Evolutionary conservation across 1,140 invertebrate genomes (phyloP).

Genomic region (Philopotamus ludificatus): DNA sequence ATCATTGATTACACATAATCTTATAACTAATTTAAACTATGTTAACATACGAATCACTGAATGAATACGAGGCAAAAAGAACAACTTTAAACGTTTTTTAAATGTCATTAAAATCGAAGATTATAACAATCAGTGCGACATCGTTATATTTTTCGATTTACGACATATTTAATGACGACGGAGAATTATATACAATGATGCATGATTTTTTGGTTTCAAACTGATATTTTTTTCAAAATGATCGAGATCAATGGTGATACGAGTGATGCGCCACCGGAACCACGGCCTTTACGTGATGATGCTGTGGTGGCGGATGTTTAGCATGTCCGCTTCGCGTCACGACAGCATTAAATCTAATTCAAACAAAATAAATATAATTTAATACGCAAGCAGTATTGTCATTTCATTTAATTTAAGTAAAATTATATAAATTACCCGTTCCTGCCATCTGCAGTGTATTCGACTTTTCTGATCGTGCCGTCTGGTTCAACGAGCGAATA

Average conservation of each 20-base stretch:
- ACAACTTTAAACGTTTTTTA: no score
- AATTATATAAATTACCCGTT: slow-evolving; percentile 44
- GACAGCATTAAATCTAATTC: slow-evolving; percentile 43
- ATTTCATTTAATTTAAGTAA: not conserved
- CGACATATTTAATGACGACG: no score
- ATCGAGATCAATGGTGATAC: slow-evolving; percentile 16
- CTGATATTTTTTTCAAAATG: not conserved
- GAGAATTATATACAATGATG: no score
- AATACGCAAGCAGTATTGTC: not conserved
- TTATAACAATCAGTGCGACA: no score
- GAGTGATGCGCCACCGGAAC: slow-evolving; percentile 4
- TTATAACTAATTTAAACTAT: not conserved
- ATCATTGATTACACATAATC: not conserved
- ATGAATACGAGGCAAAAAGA: not conserved
- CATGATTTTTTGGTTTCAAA: no score
- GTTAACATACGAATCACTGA: not conserved
- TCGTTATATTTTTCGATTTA: no score
- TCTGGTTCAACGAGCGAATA: slow-evolving; percentile 50
- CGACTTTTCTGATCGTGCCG: slow-evolving; percentile 48
- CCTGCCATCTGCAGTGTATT: slow-evolving; percentile 47
- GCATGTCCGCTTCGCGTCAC: slow-evolving; percentile 45
- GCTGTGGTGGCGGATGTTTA: slow-evolving; percentile 34
- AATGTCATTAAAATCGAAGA: no score
- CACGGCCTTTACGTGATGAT: slow-evolving; percentile 16
- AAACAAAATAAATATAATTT: not conserved